phyloP scores from a whole-genome alignment of 2,888 invertebrate species.

The Lasioglossum vierecki region DNA sequence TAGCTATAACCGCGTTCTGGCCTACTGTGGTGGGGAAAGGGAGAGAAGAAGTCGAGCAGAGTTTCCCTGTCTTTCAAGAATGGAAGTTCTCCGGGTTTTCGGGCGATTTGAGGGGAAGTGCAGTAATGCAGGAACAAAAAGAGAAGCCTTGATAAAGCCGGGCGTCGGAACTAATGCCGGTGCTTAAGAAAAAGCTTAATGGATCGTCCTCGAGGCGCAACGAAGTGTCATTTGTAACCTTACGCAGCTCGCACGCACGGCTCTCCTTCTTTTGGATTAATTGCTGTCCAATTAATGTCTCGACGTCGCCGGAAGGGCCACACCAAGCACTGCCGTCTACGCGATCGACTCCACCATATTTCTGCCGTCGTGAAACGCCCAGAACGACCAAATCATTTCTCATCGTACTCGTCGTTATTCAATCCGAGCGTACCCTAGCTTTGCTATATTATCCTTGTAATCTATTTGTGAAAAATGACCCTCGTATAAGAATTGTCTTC shows the following conservation, averaged over 20 bases:
- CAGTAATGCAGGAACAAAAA: constrained; percentile 65
- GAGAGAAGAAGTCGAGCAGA: constrained; percentile 38
- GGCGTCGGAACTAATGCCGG: constrained; percentile 70
- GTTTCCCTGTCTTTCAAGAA: constrained; percentile 52
- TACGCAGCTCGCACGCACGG: constrained; percentile 56
- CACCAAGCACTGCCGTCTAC: constrained; percentile 37
- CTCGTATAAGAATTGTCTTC: neutral
- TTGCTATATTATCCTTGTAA: neutral
- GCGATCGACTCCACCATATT: constrained; percentile 56
- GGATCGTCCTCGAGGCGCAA: constrained; percentile 71
- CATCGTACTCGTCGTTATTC: neutral
- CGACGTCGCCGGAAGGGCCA: constrained; percentile 64
- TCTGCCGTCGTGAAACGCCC: constrained; percentile 24
- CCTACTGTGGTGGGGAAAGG: neutral
- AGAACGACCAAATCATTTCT: constrained; percentile 29
- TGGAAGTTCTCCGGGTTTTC: constrained; percentile 61
- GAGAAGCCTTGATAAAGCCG: constrained; percentile 56
- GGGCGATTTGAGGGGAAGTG: constrained; percentile 62
- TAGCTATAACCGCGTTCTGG: too few species aligned
- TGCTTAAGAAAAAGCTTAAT: constrained; percentile 73
- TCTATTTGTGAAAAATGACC: neutral
- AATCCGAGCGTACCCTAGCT: neutral
- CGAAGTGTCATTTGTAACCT: constrained; percentile 77
- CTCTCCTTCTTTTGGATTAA: constrained; percentile 73
- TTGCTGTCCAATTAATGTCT: constrained; percentile 78